Percentiles rank a stretch among this genome's conserved stretches.
These are phyloP conservation scores for Gibbula magus DNA, from an alignment of 2,888 invertebrate genomes.

Conservation along the genomic window DNA sequence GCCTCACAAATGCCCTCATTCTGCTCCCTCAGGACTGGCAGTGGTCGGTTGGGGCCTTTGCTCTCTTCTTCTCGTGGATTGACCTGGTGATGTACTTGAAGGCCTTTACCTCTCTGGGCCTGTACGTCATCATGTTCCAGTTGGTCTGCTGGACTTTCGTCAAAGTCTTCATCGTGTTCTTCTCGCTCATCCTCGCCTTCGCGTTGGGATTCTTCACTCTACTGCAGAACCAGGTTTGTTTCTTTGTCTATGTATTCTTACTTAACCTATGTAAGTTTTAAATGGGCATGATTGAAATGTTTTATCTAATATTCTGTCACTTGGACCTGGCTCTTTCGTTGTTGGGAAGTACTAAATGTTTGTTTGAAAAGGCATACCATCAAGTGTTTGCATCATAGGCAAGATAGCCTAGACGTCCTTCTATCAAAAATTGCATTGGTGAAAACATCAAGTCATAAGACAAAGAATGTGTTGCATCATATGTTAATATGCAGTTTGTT, in stretches of 20 bases:
- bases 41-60: neutral
- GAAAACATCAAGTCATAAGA: no score
- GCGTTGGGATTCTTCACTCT: neutral
- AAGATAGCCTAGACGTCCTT: no score
- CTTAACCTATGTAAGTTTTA: no score
- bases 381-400: no score
- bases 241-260: neutral
- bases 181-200: neutral
- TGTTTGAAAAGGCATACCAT: no score
- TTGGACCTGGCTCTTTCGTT: no score
- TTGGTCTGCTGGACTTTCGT: neutral
- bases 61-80: neutral
- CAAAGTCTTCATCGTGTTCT: neutral
- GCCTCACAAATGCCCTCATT: neutral
- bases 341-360: no score
- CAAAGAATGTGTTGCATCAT: no score
- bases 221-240: neutral
- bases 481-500: no score
- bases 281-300: no score
- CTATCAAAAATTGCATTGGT: no score
- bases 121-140: conserved; percentile 8
- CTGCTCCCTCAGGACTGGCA: neutral
- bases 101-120: neutral
- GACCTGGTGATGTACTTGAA: conserved; percentile 1
- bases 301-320: no score